phyloP scores from a whole-genome alignment of 2,797 vertebrate species.

The Cheirogaleus major region DNA sequence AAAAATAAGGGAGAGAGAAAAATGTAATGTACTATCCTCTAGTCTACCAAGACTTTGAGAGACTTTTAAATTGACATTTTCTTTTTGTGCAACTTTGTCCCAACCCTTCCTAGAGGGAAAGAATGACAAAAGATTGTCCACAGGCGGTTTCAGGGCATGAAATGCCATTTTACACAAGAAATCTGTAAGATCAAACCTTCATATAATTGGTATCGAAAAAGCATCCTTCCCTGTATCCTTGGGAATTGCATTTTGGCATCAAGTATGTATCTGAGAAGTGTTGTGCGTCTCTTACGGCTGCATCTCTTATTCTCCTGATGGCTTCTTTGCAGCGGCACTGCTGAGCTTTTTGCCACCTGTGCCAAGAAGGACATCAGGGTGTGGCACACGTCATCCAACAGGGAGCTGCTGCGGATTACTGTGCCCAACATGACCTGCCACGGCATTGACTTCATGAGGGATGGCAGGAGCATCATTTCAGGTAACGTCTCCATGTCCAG shows the following conservation, averaged over 20 bases:
- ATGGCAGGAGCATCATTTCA: slow-evolving; percentile 93
- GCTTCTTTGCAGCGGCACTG: slow-evolving; percentile 86
- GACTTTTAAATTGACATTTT: slow-evolving; percentile 18
- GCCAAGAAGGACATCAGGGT: slow-evolving; percentile 92
- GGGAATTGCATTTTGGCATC: background rate
- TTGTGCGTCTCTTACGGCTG: accelerated
- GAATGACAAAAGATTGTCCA: background rate
- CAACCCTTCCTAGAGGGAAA: background rate
- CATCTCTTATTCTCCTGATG: background rate
- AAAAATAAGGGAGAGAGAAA: background rate
- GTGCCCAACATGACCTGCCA: slow-evolving; percentile 92
- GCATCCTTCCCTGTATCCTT: background rate
- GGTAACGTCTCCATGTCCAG: slow-evolving; percentile 78
- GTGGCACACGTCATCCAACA: slow-evolving; percentile 89
- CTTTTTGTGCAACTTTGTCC: background rate
- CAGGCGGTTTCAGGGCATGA: background rate
- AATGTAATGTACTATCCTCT: background rate
- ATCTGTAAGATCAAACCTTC: background rate
- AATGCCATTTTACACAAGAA: background rate
- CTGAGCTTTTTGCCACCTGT: slow-evolving; percentile 93
- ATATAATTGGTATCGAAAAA: background rate
- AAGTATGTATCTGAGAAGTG: background rate
- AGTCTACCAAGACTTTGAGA: background rate
- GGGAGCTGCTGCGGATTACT: slow-evolving; percentile 91
- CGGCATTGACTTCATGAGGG: slow-evolving; percentile 89